phyloP scores from a whole-genome alignment of 2,113 vertebrate genomes.

The Rhineura floridana region DNA sequence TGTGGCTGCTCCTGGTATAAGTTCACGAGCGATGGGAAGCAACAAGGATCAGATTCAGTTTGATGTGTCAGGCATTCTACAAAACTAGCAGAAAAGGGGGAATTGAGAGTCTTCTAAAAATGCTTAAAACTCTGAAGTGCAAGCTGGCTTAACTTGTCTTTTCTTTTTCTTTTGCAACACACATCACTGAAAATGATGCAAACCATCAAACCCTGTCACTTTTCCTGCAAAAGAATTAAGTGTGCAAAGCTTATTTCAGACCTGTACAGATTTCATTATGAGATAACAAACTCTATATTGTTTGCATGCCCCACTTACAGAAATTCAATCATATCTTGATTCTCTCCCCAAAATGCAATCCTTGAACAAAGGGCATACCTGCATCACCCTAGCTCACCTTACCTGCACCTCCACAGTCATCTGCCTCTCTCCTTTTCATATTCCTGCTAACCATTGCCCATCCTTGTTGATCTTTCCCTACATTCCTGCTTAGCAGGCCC shows the following conservation, averaged over 20 bases:
- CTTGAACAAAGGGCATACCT: not conserved
- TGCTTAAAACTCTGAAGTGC: slow-evolving; percentile 16
- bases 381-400: not conserved
- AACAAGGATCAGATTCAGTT: slow-evolving; percentile 16
- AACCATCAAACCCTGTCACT: not conserved
- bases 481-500: not conserved
- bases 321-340: not conserved
- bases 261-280: not conserved
- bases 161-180: not conserved
- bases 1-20: slow-evolving; percentile 5
- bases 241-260: not conserved
- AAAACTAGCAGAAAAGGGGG: not conserved
- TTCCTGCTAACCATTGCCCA: not conserved
- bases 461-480: not conserved
- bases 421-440: not conserved
- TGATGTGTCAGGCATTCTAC: not conserved
- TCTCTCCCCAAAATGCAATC: not conserved
- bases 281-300: not conserved
- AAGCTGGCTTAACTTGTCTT: not conserved
- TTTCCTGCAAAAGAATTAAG: not conserved
- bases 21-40: not conserved
- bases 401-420: not conserved
- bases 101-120: not conserved
- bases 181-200: not conserved
- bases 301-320: not conserved